Evolutionary conservation across 2,113 vertebrate species (phyloP), one percentile per base, ranked within the genome.

Genomic region (Lagopus muta): DNA sequence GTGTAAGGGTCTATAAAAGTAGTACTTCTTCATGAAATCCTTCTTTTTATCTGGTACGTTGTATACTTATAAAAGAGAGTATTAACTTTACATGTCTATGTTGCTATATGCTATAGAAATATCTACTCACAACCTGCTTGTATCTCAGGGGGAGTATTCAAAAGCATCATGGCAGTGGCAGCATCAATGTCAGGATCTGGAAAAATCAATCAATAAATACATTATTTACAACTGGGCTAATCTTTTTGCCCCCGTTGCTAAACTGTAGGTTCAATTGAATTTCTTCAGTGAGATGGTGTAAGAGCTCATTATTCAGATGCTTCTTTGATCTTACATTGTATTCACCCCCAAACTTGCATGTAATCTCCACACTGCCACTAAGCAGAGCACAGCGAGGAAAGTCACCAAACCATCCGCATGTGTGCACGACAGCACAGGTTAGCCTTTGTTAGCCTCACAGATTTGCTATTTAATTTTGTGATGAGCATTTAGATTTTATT

Each of bases 181-280:
- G 98, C 98, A 95, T 98, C 98, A 98, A 98, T 97, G 98, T 98
- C 98, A 97, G 98, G 98, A 98, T 98, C 98, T 98, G 98, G 98
- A 98, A 98, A 97, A 98, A 97, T 98, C 97, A 98, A 98, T 97
- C 98, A 98, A 98, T 98, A 98, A 98, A 98, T 97, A 97, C 93
- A 97, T 98, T 98, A 98, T 97, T 98, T 98, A 98, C 97, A 97
- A 97, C 94, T 95, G 77, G 97, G 96, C 97, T 95, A 34, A 96
- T 89, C 80, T 88, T 83, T 89, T 90, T 55, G 79, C 73, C 92
- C 85, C 92, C 94, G 34, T 27, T 93, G 93, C 84, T 97, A 87
- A 92, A 94, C 94, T 92, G 97, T 16, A 96, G 96, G 89, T 96
- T 88, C 5, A 84, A 96, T 65, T 69, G 92, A 74, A 83, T 83